Base-by-base conservation (phyloP, 2,888 invertebrate genomes). In the Tipula confusa region DNA sequence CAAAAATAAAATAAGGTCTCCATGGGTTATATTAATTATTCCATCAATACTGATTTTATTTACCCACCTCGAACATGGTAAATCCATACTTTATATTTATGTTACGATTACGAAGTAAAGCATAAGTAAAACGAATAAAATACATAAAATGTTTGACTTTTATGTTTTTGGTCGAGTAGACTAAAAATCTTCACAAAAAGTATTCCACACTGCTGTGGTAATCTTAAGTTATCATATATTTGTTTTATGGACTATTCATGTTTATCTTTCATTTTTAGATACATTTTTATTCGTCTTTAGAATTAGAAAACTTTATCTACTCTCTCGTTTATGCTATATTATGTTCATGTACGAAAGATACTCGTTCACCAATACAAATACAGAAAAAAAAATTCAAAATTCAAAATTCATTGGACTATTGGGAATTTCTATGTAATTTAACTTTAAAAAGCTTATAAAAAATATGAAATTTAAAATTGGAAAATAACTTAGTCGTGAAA, bases 401-500 rank as follows among this genome's bases (percentile, higher is more conserved):
- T 64, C 64, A 64, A 64, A 64, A 64, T 64, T 64, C 64, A 64
- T 64, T 64, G 24, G 24, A 24, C 64, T 64, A 24, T 24, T 64
- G 64, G 64, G 64, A 64, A 64, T 64, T 64, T 64, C 64, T 64
- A 24, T 64, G 9, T 64, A 64, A 24, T 64, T 64, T 64, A 64
- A 64, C 64, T 64, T 43, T 64, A 64, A 64, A n/a, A 64, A 64
- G 24, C 64, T 64, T 64, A 64, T 11, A 48, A 38, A 38, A 64
- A 64, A 64, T 64, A 64, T 64, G 24, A 64, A 64, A 64, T 24
- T 18, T 64, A 64, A 64, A 64, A 64, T 64, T 64, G 64, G 64
- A 64, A 43, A 64, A 64, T 64, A 64, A 64, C 64, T 64, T 11
- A 64, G 24, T 64, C 64, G 64, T 64, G 64, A 64, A 64, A 64